Base-by-base conservation (phyloP, 2,888 invertebrate genomes). In the Rhamphomyia laevipes region DNA sequence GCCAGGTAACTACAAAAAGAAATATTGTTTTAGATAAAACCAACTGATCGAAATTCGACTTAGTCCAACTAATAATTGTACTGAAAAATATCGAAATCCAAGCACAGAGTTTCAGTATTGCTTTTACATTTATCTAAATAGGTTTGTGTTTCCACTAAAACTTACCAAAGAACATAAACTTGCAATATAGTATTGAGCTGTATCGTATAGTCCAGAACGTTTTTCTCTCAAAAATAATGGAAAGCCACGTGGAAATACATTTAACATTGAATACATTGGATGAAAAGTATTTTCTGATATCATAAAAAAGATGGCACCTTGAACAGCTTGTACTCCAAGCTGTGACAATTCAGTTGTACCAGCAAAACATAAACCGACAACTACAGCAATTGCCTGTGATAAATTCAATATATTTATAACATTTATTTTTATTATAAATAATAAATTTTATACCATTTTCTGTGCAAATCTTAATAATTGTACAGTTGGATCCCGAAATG, bases 251-350 rank as follows among this genome's bases (percentile, higher is more conserved):
- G 91, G 91, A 62, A 92, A 88, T 59, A 87, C 78, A 56, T 87
- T 81, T 38, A 95, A 73, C 1, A 90, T 86, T 0, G 89, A 84
- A 67, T 94, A 94, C 84, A 94, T 87, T 1, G 91, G 90, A 48
- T 83, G 81, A 70, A 93, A 94, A 1, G 91, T 88, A 63, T 91
- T 88, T 73, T 94, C 92, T 0, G 88, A 82, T 41, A 91, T 86
- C 67, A 92, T 78, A 56, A 91, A 82, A 67, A 92, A 93, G 7
- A 93, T 71, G 0, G 85, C 85, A 5, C 93, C 94, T 65, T 92
- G 89, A 1, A 91, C 81, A 21, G 90, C 86, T 63, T 90, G 89
- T 18, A 95, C 81, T 0, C 90, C 94, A 44, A 78, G 73, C 67
- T 91, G 93, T 43, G 84, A 83, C 1, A 79, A 71, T 0, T 77